These are phyloP conservation scores for Craseonycteris thonglongyai DNA, from an alignment of 2,113 vertebrate genomes.

Conservation along the genomic window DNA sequence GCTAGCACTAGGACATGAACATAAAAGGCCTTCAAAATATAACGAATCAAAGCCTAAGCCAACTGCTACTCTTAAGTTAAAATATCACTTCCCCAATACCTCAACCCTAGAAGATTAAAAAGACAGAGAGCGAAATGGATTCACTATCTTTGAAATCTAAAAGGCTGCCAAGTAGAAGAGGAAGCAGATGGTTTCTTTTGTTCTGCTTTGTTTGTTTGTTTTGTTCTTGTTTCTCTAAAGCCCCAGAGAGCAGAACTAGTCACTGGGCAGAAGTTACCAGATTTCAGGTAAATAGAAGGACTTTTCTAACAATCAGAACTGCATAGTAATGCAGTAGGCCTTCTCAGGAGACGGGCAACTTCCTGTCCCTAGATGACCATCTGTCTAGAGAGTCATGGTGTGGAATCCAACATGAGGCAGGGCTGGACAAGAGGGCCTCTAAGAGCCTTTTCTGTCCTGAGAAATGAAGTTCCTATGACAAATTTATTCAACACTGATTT, in stretches of 20 bases:
- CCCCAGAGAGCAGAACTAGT: neutral
- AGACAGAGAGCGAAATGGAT: neutral
- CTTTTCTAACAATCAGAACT: neutral
- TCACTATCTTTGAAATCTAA: neutral
- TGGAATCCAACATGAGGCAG: neutral
- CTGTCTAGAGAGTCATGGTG: neutral
- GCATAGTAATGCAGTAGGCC: neutral
- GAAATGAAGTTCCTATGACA: neutral
- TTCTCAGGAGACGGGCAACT: neutral
- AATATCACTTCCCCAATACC: neutral
- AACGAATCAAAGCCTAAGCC: neutral
- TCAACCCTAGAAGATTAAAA: neutral
- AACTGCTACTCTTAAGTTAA: neutral
- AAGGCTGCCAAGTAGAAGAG: neutral
- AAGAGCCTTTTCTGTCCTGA: neutral
- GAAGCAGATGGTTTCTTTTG: neutral
- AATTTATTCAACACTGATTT: neutral
- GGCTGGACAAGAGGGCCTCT: neutral
- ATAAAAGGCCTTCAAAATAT: neutral
- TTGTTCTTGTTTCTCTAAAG: neutral
- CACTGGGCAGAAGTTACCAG: neutral
- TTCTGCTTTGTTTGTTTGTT: neutral
- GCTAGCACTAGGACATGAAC: neutral
- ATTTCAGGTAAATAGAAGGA: neutral
- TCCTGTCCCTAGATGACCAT: neutral